Base-by-base conservation (phyloP, 2,888 invertebrate genomes). In the Scaptomyza polygonia region DNA sequence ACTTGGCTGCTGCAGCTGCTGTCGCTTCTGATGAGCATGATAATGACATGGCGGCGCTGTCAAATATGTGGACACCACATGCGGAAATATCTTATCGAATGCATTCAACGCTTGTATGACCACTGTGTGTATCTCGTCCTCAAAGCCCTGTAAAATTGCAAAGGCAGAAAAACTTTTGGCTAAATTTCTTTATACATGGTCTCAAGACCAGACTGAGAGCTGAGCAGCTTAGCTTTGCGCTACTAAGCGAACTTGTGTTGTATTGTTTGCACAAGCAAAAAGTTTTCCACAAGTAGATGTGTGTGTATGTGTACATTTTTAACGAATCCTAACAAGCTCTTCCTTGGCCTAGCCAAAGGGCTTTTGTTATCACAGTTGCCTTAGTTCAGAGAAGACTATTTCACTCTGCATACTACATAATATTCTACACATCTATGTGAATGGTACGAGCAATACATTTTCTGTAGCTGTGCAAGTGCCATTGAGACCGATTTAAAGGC, bases 51-150 rank as follows among this genome's bases (percentile, higher is more conserved):
- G 74, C 72, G 86, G 80, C 79, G 75, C 78, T 82, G 88, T 88
- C 90, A 91, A 91, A 89, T 91, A 90, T 87, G 91, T 91, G 81
- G 88, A 88, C 87, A 91, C 84, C 81, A 91, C 88, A 88, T 89
- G 88, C 79, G 90, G 88, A 88, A 92, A 91, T 86, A 91, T 88
- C 88, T 89, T 90, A 88, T 92, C 91, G 86, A 92, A 90, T 72
- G 91, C 89, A 82, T 89, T 89, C 78, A 92, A 86, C 66, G 92
- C 91, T 83, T 92, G 92, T 88, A 92, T 92, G 80, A 92, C 91
- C 84, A 92, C 92, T 67, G 91, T 92, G 80, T 92, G 91, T 75
- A 91, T 92, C 66, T 92, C 92, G 80, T 92, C 92, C 78, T 89
- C 90, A 58, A 92, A 86, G 68, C 92, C 92, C 91, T 91, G 77